A percentile compares a stretch with the other conserved stretches of the same genome.
These are phyloP conservation scores for Manduca sexta DNA, from an alignment of 1,140 invertebrate species.

Conservation along the genomic window DNA sequence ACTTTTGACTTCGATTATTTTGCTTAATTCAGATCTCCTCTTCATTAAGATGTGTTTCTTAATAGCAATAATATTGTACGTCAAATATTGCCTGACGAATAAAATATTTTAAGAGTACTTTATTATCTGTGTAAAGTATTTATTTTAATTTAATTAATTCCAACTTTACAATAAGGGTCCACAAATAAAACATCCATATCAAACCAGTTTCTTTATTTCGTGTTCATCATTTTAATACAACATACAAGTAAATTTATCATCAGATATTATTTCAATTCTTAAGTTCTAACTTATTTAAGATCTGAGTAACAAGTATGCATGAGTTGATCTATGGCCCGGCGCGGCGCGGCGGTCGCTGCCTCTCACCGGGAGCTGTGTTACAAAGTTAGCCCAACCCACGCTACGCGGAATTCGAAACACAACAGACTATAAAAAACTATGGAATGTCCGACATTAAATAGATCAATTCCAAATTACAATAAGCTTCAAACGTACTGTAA, in stretches of 20 bases:
- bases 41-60: no score
- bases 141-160: no score
- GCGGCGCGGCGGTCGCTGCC: no score
- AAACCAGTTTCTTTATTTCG: conserved; percentile 72
- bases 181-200: conserved; percentile 63
- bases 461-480: conserved; percentile 1
- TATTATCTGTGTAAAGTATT: no score
- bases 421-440: conserved; percentile 25
- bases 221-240: conserved; percentile 72
- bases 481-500: neutral
- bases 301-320: conserved; percentile 59
- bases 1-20: no score
- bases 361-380: no score
- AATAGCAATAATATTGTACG: no score
- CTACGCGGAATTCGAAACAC: conserved; percentile 13
- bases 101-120: no score
- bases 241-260: conserved; percentile 73
- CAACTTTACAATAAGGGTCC: no score
- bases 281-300: conserved; percentile 64
- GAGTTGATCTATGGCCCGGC: conserved; percentile 13
- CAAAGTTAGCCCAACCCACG: conserved; percentile 37
- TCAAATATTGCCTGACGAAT: no score
- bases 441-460: conserved; percentile 31
- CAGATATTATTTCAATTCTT: conserved; percentile 71
- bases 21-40: no score